A percentile compares a stretch with the other conserved stretches of the same genome.
These are phyloP conservation scores for Caenorhabditis sp. DNA, from an alignment of 2,888 invertebrate species.

Conservation along the genomic window DNA sequence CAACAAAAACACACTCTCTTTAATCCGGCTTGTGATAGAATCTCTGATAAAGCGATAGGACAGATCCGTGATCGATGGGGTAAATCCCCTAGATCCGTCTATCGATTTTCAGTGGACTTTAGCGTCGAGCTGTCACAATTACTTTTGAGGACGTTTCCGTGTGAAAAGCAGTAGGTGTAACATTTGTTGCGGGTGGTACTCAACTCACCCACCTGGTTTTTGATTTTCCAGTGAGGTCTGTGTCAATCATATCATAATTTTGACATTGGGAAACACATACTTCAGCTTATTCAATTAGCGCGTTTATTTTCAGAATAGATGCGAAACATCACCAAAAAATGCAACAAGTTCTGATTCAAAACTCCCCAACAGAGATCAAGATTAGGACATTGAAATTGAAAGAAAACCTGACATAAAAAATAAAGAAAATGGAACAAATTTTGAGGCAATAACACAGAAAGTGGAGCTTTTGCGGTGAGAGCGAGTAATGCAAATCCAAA, in stretches of 20 bases:
- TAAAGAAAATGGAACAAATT: conserved; percentile 18
- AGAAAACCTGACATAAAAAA: background rate
- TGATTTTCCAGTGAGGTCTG: conserved; percentile 21
- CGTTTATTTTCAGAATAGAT: too few species aligned
- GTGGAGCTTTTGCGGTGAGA: background rate
- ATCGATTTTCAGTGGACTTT: conserved; percentile 52
- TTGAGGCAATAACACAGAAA: background rate
- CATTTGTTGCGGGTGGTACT: conserved; percentile 13
- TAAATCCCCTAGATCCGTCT: conserved; percentile 15
- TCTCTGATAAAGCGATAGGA: conserved; percentile 39
- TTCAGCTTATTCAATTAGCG: background rate
- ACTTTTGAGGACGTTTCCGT: conserved; percentile 32
- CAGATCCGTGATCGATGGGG: conserved; percentile 38
- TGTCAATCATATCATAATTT: conserved; percentile 39
- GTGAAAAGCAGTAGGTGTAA: conserved; percentile 42
- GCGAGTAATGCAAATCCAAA: conserved; percentile 14
- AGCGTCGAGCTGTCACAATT: conserved; percentile 33
- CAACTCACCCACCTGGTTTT: conserved; percentile 1
- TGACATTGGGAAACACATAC: background rate
- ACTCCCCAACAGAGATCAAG: conserved; percentile 20
- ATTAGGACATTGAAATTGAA: background rate
- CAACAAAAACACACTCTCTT: conserved; percentile 48
- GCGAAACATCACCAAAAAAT: background rate
- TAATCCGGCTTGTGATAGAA: conserved; percentile 50
- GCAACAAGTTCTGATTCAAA: background rate